These are phyloP conservation scores for Ostrea edulis DNA, from an alignment of 1,140 invertebrate genomes.

Conservation along the genomic window DNA sequence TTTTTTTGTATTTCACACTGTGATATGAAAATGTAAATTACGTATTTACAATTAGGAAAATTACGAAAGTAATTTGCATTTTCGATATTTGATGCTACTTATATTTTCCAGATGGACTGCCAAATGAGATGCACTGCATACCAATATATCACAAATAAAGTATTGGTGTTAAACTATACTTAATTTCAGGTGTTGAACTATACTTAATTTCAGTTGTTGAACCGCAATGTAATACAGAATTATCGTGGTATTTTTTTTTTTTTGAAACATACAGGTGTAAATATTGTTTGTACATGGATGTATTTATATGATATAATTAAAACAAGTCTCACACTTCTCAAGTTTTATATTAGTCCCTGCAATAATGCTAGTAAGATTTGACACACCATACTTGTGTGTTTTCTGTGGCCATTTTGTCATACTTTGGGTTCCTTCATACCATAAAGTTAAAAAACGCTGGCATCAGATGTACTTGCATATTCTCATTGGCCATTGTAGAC, in stretches of 20 bases:
- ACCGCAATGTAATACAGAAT: neutral
- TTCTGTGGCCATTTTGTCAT: too few species aligned
- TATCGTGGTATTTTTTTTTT: neutral
- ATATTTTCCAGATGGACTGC: neutral
- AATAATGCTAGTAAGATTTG: too few species aligned
- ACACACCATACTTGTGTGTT: too few species aligned
- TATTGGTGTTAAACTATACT: neutral
- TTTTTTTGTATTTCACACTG: neutral
- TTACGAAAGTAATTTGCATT: neutral
- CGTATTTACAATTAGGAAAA: neutral
- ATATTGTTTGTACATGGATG: neutral
- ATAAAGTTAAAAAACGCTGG: too few species aligned
- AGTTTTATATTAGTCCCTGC: neutral
- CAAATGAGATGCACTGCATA: neutral
- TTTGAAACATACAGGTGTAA: neutral
- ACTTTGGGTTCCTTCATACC: too few species aligned
- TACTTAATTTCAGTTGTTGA: neutral
- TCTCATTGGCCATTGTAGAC: too few species aligned
- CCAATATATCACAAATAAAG: neutral
- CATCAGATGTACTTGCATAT: too few species aligned
- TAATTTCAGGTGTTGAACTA: too few species aligned
- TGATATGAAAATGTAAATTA: neutral
- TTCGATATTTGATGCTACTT: neutral
- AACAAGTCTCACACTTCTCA: neutral
- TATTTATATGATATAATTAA: neutral